phyloP scores from a whole-genome alignment of 2,888 invertebrate species.

The Cryptocheilus praepositus region DNA sequence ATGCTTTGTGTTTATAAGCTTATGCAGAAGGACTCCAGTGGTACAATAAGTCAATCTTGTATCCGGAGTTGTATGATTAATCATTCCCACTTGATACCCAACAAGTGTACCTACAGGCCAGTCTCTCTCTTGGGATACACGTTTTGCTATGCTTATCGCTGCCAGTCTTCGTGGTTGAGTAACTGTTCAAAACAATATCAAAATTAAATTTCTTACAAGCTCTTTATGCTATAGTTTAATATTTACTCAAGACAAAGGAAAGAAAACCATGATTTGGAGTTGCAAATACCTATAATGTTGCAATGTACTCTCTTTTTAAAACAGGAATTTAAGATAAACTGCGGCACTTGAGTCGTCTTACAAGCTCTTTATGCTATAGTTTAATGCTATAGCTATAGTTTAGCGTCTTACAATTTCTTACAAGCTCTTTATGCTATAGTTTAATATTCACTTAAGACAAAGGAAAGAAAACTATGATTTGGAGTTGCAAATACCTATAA shows the following conservation, averaged over 20 bases:
- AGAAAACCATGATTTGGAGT: too few species aligned
- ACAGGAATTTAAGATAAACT: slow-evolving; percentile 91
- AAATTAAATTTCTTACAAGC: too few species aligned
- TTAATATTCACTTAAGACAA: too few species aligned
- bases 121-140: slow-evolving; percentile 88
- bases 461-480: too few species aligned
- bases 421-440: too few species aligned
- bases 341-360: slow-evolving; percentile 91
- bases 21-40: slow-evolving; percentile 82
- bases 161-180: slow-evolving; percentile 97
- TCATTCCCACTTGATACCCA: slow-evolving; percentile 91
- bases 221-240: too few species aligned
- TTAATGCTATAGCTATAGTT: too few species aligned
- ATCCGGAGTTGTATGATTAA: slow-evolving; percentile 79
- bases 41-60: slow-evolving; percentile 84
- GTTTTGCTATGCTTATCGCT: slow-evolving; percentile 90
- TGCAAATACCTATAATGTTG: slow-evolving; percentile 80
- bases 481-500: slow-evolving; percentile 75
- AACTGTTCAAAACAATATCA: slow-evolving; percentile 74
- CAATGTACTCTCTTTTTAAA: slow-evolving; percentile 81
- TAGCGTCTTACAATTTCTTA: too few species aligned
- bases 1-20: slow-evolving; percentile 81
- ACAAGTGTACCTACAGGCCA: slow-evolving; percentile 90
- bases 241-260: too few species aligned
- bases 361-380: too few species aligned